Base-by-base conservation (phyloP, 2,113 vertebrate species). In the Gymnocephalus cernua region DNA sequence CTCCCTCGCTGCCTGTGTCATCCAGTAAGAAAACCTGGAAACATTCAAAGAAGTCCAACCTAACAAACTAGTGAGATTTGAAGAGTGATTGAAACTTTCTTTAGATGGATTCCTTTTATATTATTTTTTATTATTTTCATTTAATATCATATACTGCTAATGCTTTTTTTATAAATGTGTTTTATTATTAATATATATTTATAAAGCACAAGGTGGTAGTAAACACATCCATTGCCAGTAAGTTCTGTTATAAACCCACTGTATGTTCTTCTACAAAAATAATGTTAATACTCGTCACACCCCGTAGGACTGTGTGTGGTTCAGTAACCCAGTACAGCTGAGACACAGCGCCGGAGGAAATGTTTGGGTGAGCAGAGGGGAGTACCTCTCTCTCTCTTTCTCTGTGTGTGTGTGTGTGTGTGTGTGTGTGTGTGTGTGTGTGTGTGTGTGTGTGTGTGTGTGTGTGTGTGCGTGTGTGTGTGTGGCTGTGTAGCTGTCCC, bases 401-500 rank as follows among this genome's bases (percentile, higher is more conserved):
- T n/a, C n/a, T n/a, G 29, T 32, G 29, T 32, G 29, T 32, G 29
- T 32, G 29, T 32, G 29, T 32, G 29, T 32, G 29, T 32, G 29
- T 32, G 29, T 32, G 29, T 32, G 29, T 32, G 29, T 32, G 29
- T 32, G 29, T 32, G 29, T 32, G 29, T 32, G 29, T 32, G 29
- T 32, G 29, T 32, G 29, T 32, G 29, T 32, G 29, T 32, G 29
- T 32, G 29, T 32, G 29, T 32, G 29, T 29, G 29, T 29, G 29
- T 29, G 29, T 29, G 29, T 29, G 29, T 29, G 29, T 29, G 29
- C 4, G 29, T 29, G 29, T 29, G 29, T 29, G 41, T 59, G 54
- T 82, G 82, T 76, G 77, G 3, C 29, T 4, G 29, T 85, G 84
- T 89, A n/a, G n/a, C 83, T 77, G 82, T 89, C 84, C 88, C 83